Evolutionary conservation across 2,797 vertebrate species (phyloP), one percentile per base, ranked within the genome.

Genomic region (Chrysolophus pictus): DNA sequence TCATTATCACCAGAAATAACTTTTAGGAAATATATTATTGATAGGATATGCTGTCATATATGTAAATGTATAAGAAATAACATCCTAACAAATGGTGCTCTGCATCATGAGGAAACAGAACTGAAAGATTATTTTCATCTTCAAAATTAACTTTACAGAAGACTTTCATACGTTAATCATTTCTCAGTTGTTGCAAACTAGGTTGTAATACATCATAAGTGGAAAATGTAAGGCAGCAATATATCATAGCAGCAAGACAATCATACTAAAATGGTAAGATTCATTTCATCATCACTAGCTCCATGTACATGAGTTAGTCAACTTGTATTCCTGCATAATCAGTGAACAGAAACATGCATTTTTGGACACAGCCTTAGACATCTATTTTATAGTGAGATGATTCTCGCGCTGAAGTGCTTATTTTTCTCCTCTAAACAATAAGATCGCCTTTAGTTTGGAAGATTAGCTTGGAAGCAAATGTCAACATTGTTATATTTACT

Each of bases 81-180:
- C 9, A 10, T 11, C n/a, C 42, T 42, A 75, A 42, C 4, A 83
- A 85, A 91, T 37, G 11, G 11, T 10, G 47, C 2, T n/a, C 18
- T 11, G 9, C 80, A 46, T 69, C 78, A 65, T 7, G 18, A 86
- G 18, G 58, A 69, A 91, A 73, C 31, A 29, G 68, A 81, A 73
- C 56, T 70, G 53, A 11, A 79, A 73, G 17, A 35, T 14, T 37
- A 65, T 78, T 64, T 82, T 84, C 8, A 47, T 75, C 55, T 90
- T 73, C 28, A 78, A 65, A 77, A 88, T 78, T 84, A 72, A 75
- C 41, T 91, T 76, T 90, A 72, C 33, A 63, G n/a, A 29, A 73
- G 37, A 73, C 33, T 88, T 12, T 49, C 55, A 62, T 23, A 5
- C 0, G 0, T 29, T 84, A 60, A 84, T 88, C n/a, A 79, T 82